Percentiles rank a stretch among this genome's conserved stretches.
These are phyloP conservation scores for Seladonia tumulorum DNA, from an alignment of 2,888 invertebrate genomes.

Conservation along the genomic window DNA sequence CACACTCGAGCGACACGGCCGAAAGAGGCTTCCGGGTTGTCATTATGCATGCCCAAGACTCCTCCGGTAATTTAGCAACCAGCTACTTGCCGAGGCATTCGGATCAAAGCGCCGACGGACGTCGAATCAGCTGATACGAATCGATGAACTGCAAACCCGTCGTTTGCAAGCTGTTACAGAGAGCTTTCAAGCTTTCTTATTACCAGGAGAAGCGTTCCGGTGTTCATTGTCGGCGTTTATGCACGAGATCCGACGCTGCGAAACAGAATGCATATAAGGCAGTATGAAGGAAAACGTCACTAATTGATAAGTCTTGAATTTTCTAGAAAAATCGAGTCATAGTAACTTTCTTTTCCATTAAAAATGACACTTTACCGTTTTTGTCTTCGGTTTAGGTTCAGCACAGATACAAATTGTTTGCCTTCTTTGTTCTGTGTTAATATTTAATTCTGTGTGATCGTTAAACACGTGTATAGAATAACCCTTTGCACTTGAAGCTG, in stretches of 20 bases:
- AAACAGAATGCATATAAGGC: not conserved
- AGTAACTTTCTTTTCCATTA: not conserved
- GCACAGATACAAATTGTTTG: no score
- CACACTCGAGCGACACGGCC: constrained; percentile 8
- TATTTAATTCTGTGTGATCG: no score
- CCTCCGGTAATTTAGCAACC: constrained; percentile 37
- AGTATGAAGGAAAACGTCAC: not conserved
- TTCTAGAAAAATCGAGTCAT: not conserved
- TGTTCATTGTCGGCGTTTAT: not conserved
- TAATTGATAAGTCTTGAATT: not conserved
- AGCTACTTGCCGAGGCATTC: not conserved
- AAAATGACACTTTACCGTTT: no score
- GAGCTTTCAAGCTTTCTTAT: not conserved
- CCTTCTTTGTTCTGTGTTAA: no score
- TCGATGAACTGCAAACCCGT: not conserved
- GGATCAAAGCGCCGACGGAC: not conserved
- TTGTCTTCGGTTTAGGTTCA: no score
- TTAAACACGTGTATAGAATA: no score
- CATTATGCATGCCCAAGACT: constrained; percentile 36
- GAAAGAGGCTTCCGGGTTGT: constrained; percentile 37
- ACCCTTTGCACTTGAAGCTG: no score
- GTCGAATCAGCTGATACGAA: not conserved
- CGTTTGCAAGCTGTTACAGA: not conserved
- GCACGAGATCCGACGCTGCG: not conserved
- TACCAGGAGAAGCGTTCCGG: not conserved